A percentile compares a stretch with the other conserved stretches of the same genome.
These are phyloP conservation scores for Perca schrenkii DNA, from an alignment of 2,113 vertebrate species.

Conservation along the genomic window DNA sequence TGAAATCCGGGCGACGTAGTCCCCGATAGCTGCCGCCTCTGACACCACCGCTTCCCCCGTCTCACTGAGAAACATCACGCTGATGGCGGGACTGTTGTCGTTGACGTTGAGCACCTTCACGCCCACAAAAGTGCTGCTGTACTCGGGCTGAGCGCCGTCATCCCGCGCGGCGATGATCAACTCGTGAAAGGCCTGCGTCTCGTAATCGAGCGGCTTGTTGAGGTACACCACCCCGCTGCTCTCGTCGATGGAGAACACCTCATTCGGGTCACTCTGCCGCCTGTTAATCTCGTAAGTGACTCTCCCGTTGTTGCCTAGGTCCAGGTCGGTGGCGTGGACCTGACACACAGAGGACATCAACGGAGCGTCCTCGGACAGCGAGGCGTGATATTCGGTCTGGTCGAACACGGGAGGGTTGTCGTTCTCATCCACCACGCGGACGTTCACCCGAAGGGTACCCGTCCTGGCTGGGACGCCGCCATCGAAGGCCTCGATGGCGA, in stretches of 20 bases:
- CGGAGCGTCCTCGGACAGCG: conserved; percentile 85
- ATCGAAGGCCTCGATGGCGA: conserved; percentile 91
- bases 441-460: conserved; percentile 82
- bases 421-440: conserved; percentile 91
- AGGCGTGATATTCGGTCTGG: conserved; percentile 86
- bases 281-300: conserved; percentile 87
- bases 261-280: conserved; percentile 81
- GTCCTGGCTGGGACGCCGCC: conserved; percentile 88
- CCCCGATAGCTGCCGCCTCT: conserved; percentile 86
- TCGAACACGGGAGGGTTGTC: conserved; percentile 92
- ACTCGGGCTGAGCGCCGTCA: conserved; percentile 87
- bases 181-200: conserved; percentile 86
- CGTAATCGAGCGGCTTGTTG: conserved; percentile 88
- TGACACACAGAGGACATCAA: conserved; percentile 84
- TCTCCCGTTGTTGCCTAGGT: conserved; percentile 87
- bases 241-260: conserved; percentile 86
- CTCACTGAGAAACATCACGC: conserved; percentile 89
- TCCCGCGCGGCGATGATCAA: conserved; percentile 90
- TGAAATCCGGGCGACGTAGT: conserved; percentile 90
- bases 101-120: conserved; percentile 91
- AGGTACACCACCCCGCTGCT: conserved; percentile 87
- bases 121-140: conserved; percentile 86
- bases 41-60: conserved; percentile 85
- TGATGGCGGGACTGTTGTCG: conserved; percentile 90
- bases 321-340: conserved; percentile 88